Evolutionary conservation across 1,140 invertebrate species (phyloP).

Genomic region (Plutomurus gul): DNA sequence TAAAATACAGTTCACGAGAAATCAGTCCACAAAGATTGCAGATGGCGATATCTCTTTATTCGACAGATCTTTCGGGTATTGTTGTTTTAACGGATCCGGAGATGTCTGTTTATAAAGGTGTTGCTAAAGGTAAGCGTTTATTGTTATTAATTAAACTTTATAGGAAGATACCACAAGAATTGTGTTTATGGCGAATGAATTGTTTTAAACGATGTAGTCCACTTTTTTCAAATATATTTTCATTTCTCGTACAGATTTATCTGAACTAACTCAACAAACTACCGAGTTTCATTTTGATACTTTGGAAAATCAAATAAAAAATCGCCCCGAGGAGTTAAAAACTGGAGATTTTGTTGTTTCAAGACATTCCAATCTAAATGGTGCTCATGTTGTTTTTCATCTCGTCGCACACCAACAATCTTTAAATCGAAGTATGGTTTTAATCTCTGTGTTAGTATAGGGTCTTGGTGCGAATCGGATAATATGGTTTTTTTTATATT

Average conservation of each 20-base stretch:
- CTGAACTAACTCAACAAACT: constrained; percentile 67
- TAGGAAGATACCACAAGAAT: too few relatives aligned
- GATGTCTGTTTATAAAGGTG: constrained; percentile 72
- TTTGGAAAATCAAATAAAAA: constrained; percentile 82
- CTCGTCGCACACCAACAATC: constrained; percentile 76
- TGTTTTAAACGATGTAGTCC: too few relatives aligned
- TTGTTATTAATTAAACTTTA: background rate
- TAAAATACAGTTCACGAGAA: constrained; percentile 48
- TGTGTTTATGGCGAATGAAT: too few relatives aligned
- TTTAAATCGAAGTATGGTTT: constrained; percentile 49
- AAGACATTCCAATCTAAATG: constrained; percentile 91
- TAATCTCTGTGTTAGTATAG: too few relatives aligned
- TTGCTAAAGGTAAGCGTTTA: constrained; percentile 68
- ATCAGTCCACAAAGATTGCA: constrained; percentile 77
- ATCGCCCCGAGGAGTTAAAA: constrained; percentile 62
- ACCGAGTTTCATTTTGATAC: constrained; percentile 89
- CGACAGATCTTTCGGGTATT: constrained; percentile 83
- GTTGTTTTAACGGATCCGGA: constrained; percentile 82
- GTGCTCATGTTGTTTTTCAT: constrained; percentile 94
- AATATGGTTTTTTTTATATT: background rate
- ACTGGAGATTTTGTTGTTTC: constrained; percentile 94
- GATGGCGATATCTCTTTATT: constrained; percentile 91
- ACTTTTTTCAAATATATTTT: background rate
- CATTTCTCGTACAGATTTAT: constrained; percentile 60
- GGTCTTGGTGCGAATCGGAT: constrained; percentile 58